Evolutionary conservation across 2,888 invertebrate genomes (phyloP).

Genomic region (Cantharis nigra): DNA sequence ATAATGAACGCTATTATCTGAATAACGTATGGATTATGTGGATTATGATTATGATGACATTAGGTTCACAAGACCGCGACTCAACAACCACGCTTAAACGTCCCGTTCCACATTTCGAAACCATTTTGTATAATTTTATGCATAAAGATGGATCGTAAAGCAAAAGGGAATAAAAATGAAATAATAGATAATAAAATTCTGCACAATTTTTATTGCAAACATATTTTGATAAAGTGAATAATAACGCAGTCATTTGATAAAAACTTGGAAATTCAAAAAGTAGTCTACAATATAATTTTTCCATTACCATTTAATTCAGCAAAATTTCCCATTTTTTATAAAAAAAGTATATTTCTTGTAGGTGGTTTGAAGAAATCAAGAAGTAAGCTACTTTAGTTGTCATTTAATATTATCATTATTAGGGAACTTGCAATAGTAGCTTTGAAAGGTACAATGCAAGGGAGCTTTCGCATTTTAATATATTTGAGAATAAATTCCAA

Average conservation of each 20-base stretch:
- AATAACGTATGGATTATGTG: no score
- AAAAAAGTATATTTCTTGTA: no score
- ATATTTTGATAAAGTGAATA: no score
- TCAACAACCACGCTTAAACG: background rate
- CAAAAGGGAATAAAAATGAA: background rate
- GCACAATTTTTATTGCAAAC: background rate
- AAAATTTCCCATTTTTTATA: no score
- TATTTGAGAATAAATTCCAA: background rate
- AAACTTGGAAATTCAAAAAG: background rate
- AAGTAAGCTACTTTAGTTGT: background rate
- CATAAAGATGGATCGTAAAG: background rate
- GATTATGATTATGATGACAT: no score
- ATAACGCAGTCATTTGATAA: background rate
- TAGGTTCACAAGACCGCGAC: background rate
- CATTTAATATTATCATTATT: background rate
- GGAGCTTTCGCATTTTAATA: background rate
- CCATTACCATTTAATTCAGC: no score
- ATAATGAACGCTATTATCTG: no score
- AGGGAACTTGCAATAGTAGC: background rate
- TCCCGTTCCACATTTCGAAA: background rate
- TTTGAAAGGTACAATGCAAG: background rate
- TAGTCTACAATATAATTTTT: no score
- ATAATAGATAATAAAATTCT: no score
- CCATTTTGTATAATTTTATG: background rate
- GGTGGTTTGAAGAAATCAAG: no score